A percentile compares a stretch with the other conserved stretches of the same genome.
Evolutionary conservation across 1,140 invertebrate genomes (phyloP).

Genomic region (Chlorops oryzae): DNA sequence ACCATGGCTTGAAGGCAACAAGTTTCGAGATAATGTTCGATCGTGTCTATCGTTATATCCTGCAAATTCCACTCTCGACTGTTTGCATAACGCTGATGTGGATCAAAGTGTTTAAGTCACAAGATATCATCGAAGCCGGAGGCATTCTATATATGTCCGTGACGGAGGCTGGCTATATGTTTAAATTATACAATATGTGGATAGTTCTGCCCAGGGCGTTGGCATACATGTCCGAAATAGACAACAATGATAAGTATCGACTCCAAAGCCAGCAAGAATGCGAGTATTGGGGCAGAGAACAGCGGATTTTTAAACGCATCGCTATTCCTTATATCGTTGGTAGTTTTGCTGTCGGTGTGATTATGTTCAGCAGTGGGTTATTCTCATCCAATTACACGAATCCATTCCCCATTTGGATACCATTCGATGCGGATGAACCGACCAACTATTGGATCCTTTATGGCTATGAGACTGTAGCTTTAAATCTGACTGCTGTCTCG

Average conservation of each 20-base stretch:
- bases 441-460: slow-evolving; percentile 29
- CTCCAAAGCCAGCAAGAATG: slow-evolving; percentile 17
- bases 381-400: slow-evolving; percentile 24
- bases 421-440: slow-evolving; percentile 30
- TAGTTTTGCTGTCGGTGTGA: slow-evolving; percentile 27
- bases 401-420: slow-evolving; percentile 36
- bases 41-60: slow-evolving; percentile 19
- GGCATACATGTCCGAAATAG: slow-evolving; percentile 23
- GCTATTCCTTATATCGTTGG: slow-evolving; percentile 24
- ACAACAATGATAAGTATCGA: slow-evolving; percentile 3
- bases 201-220: slow-evolving; percentile 16
- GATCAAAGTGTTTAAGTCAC: slow-evolving; percentile 30
- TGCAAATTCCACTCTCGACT: slow-evolving; percentile 36
- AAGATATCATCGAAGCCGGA: slow-evolving; percentile 29
- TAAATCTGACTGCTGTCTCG: slow-evolving; percentile 32
- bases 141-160: slow-evolving; percentile 40
- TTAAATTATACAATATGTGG: slow-evolving; percentile 37
- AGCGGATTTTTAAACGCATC: slow-evolving; percentile 22
- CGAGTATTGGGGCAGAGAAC: slow-evolving; percentile 20
- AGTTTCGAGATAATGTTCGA: slow-evolving; percentile 12
- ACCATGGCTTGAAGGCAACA: neutral
- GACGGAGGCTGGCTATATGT: slow-evolving; percentile 29
- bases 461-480: slow-evolving; percentile 24
- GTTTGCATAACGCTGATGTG: slow-evolving; percentile 36
- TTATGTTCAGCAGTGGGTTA: slow-evolving; percentile 23